Conservation (phyloP, 1,140 invertebrate genomes). For the Drosophila santomea region DNA sequence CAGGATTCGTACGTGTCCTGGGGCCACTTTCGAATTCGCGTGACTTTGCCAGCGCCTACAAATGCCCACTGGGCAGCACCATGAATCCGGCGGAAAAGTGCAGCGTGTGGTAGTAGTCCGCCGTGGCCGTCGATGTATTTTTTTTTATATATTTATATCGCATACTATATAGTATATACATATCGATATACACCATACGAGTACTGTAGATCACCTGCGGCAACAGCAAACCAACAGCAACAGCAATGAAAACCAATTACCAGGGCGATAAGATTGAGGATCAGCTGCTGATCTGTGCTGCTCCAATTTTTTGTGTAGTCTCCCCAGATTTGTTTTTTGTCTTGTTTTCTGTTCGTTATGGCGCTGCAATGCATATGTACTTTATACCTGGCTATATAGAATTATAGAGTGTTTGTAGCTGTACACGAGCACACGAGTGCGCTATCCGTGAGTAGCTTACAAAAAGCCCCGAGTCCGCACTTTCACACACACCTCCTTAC, state of each 20-base stretch:
- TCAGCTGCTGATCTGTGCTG: not conserved
- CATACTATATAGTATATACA: constrained; percentile 41
- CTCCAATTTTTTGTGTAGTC: constrained; percentile 32
- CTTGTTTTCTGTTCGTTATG: constrained; percentile 36
- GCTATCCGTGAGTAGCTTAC: constrained; percentile 6
- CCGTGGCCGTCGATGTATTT: constrained; percentile 18
- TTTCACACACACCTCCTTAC: constrained; percentile 7
- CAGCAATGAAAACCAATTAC: no score
- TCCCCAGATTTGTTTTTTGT: not conserved
- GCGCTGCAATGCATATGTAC: constrained; percentile 24
- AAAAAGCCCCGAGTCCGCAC: constrained; percentile 5
- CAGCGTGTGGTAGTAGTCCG: constrained; percentile 94
- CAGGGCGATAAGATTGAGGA: constrained; percentile 1
- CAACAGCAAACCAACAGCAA: not conserved
- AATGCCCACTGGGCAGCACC: constrained; percentile 90
- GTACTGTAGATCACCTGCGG: constrained; percentile 16
- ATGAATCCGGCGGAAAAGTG: constrained; percentile 98
- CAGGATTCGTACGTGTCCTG: constrained; percentile 95
- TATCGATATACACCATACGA: constrained; percentile 16
- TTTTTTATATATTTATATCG: constrained; percentile 58
- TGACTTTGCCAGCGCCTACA: constrained; percentile 94
- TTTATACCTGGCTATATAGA: constrained; percentile 20
- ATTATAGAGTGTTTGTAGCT: constrained; percentile 27
- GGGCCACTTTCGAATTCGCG: constrained; percentile 96
- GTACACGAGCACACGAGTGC: constrained; percentile 9